These are phyloP conservation scores for Spea hammondii DNA, from an alignment of 2,797 vertebrate genomes.

Conservation along the genomic window DNA sequence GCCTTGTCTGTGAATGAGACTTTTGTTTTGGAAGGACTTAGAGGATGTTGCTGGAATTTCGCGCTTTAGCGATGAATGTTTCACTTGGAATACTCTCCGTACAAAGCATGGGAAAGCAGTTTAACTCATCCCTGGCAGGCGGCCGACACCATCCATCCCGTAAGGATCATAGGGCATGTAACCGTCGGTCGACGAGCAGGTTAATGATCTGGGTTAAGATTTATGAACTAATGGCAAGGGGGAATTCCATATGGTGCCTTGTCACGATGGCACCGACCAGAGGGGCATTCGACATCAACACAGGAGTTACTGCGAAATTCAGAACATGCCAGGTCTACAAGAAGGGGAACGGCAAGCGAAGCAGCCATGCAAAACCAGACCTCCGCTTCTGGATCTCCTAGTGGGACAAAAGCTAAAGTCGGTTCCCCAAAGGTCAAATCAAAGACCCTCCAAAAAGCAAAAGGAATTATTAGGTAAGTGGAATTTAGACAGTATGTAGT, in stretches of 20 bases:
- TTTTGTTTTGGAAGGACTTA: background rate
- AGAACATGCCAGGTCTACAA: background rate
- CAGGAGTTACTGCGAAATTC: too few species aligned
- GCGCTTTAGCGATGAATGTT: slow-evolving; percentile 51
- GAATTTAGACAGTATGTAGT: too few species aligned
- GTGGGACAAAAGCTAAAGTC: background rate
- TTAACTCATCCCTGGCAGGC: background rate
- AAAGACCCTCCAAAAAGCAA: slow-evolving; percentile 45
- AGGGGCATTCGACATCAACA: too few species aligned
- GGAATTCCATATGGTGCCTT: background rate
- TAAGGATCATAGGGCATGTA: background rate
- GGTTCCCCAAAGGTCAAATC: background rate
- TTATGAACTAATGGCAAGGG: slow-evolving; percentile 3
- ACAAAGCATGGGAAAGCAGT: slow-evolving; percentile 13
- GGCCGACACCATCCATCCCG: background rate
- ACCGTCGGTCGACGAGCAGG: slow-evolving; percentile 19
- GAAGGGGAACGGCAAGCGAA: background rate
- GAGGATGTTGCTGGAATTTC: slow-evolving; percentile 53
- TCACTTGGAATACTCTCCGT: slow-evolving; percentile 14
- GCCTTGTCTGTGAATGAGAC: background rate
- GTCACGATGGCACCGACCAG: too few species aligned
- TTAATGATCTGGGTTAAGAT: slow-evolving; percentile 25
- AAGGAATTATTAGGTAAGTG: slow-evolving; percentile 57
- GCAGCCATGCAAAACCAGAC: slow-evolving; percentile 30
- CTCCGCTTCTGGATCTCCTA: background rate